Evolutionary conservation across 2,888 invertebrate genomes (phyloP), one percentile per base, ranked within the genome.

Genomic region (Carpatolechia fugitivella): DNA sequence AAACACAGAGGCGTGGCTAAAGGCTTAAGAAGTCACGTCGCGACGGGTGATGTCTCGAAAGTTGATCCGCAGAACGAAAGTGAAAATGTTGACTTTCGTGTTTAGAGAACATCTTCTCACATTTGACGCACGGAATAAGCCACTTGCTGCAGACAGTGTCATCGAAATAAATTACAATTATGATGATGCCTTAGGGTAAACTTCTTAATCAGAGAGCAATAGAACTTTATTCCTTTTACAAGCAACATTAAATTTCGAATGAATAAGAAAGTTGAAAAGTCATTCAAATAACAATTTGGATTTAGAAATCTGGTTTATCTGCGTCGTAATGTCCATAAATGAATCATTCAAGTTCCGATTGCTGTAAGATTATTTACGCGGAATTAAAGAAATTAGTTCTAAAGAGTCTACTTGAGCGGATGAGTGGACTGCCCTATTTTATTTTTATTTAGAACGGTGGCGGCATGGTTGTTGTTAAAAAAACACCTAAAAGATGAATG

Each of bases 21-120:
- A 63, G 66, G 63, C 68, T 66, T n/a, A 69, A 69, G 68, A 69
- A 71, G 68, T 67, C 70, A 70, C 69, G 61, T 62, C 59, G 54
- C 57, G 56, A 46, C 59, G 60, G 53, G 64, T 62, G 64, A 56
- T 58, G 65, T 67, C 71, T 81, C 70, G 82, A 85, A 84, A 86
- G 85, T 80, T 76, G 69, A 73, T 69, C 59, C 71, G 67, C 69
- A 62, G 57, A 74, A 80, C 67, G 85, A 87, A 89, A 89, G 89
- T 88, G 85, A 87, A 85, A 85, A 65, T 71, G 63, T 64, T 66
- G 59, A 77, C 74, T 74, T 69, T 73, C 62, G 60, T 70, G 64
- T 68, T 69, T 65, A 68, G 70, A 70, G 72, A 73, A 67, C 72
- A 78, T 77, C 76, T 74, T 74, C 70, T 52, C 54, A 52, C 55